Evolutionary conservation across 2,888 invertebrate genomes (phyloP).

Genomic region (Apotomis turbidana): DNA sequence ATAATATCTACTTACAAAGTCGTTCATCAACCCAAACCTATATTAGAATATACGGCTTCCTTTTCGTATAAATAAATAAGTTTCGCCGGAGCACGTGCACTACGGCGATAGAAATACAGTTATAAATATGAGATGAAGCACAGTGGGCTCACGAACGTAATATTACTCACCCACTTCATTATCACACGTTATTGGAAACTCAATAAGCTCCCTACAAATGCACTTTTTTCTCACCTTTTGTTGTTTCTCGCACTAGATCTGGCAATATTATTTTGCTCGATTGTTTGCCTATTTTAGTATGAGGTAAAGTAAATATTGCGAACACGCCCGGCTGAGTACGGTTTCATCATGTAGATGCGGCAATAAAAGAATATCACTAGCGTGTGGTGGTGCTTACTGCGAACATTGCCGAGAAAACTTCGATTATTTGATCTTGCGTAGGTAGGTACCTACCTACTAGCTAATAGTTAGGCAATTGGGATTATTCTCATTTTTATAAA

Average conservation of each 20-base stretch:
- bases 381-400: slow-evolving; percentile 31
- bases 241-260: slow-evolving; percentile 48
- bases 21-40: slow-evolving; percentile 41
- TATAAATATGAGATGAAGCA: slow-evolving; percentile 70
- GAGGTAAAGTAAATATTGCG: slow-evolving; percentile 58
- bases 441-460: background rate
- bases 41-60: slow-evolving; percentile 47
- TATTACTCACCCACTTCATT: slow-evolving; percentile 65
- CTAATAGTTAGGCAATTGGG: slow-evolving; percentile 49
- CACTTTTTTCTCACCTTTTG: slow-evolving; percentile 53
- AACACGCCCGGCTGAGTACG: slow-evolving; percentile 45
- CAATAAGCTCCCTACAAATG: slow-evolving; percentile 62
- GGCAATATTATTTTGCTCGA: slow-evolving; percentile 47
- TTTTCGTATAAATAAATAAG: slow-evolving; percentile 50
- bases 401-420: slow-evolving; percentile 20
- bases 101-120: slow-evolving; percentile 60
- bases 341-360: slow-evolving; percentile 56
- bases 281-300: slow-evolving; percentile 57
- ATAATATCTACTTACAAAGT: slow-evolving; percentile 24
- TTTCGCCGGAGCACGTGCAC: slow-evolving; percentile 52
- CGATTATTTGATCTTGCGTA: slow-evolving; percentile 30
- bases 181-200: slow-evolving; percentile 70
- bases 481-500: background rate
- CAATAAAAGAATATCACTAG: slow-evolving; percentile 45
- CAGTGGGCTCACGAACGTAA: slow-evolving; percentile 52